A percentile compares a stretch with the other conserved stretches of the same genome.
Conservation (phyloP, 2,888 invertebrate species). For the Gymnoscelis rufifasciata region DNA sequence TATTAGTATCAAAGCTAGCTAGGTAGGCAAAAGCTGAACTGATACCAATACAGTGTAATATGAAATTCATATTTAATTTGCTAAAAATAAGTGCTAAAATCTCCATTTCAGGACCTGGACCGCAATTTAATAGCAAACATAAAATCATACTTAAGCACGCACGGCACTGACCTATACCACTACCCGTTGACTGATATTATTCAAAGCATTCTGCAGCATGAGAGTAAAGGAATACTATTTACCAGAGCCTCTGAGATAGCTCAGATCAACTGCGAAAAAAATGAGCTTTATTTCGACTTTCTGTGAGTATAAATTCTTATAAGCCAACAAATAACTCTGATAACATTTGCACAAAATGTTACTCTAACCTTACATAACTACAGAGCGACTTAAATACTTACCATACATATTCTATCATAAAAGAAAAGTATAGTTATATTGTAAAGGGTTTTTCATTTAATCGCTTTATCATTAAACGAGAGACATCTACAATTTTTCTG, state of each 20-base stretch:
- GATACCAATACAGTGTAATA: too few relatives aligned
- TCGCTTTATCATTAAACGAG: too few relatives aligned
- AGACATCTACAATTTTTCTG: too few relatives aligned
- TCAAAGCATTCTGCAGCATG: slow-evolving; percentile 84
- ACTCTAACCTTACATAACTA: too few relatives aligned
- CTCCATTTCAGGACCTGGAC: slow-evolving; percentile 60
- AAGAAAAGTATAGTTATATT: too few relatives aligned
- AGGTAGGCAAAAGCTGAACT: too few relatives aligned
- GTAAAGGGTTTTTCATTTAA: too few relatives aligned
- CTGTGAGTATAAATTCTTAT: slow-evolving; percentile 43
- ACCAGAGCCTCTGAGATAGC: slow-evolving; percentile 77
- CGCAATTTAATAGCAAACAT: slow-evolving; percentile 72
- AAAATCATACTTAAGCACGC: slow-evolving; percentile 79
- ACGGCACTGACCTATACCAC: slow-evolving; percentile 81
- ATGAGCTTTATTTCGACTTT: slow-evolving; percentile 81
- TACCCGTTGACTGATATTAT: slow-evolving; percentile 82
- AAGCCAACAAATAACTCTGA: too few relatives aligned
- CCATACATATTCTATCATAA: too few relatives aligned
- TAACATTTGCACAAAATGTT: slow-evolving; percentile 1
- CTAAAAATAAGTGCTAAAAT: neutral
- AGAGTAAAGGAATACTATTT: slow-evolving; percentile 78
- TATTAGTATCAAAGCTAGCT: too few relatives aligned
- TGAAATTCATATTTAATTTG: too few relatives aligned
- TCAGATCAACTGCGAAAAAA: slow-evolving; percentile 56
- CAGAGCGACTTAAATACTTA: too few relatives aligned